Conservation (phyloP, 37 sponge, comb jelly and placozoan species). For the Beroe forskalii region DNA sequence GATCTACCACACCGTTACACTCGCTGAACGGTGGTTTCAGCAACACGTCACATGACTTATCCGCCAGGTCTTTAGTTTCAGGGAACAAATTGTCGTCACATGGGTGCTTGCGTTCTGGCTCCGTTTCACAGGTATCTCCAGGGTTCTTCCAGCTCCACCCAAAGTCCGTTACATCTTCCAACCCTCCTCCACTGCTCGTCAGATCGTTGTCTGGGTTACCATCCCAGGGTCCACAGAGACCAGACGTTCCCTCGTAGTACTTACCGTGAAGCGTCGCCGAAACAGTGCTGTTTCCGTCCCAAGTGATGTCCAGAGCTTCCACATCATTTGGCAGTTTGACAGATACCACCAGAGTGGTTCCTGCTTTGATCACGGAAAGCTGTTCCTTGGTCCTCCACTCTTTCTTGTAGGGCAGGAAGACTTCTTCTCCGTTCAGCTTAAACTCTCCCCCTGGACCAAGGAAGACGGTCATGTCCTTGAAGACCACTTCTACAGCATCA, state of each 20-base stretch:
- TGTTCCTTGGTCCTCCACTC: neutral
- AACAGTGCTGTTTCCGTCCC: conserved; percentile 30
- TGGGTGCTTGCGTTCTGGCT: neutral
- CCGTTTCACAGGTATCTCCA: neutral
- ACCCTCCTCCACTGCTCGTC: neutral
- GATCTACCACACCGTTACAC: conserved; percentile 25
- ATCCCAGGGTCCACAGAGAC: conserved; percentile 1
- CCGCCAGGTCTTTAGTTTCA: neutral
- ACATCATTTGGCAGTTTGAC: neutral
- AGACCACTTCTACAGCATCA: neutral
- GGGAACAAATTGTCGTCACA: conserved; percentile 21
- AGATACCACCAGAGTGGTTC: neutral
- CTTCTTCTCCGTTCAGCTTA: neutral
- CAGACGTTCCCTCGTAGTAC: neutral
- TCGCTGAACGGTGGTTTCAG: neutral
- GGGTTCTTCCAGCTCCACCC: conserved; percentile 36
- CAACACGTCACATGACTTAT: neutral
- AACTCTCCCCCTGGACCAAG: conserved; percentile 23
- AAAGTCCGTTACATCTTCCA: neutral
- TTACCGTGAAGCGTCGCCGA: neutral
- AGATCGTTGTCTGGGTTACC: conserved; percentile 9
- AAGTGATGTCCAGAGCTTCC: conserved; percentile 12
- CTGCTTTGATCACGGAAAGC: neutral
- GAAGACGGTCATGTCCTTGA: neutral
- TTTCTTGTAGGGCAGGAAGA: neutral